Base-by-base conservation (phyloP, 2,888 invertebrate genomes). In the Cosmorhoe ocellata region DNA sequence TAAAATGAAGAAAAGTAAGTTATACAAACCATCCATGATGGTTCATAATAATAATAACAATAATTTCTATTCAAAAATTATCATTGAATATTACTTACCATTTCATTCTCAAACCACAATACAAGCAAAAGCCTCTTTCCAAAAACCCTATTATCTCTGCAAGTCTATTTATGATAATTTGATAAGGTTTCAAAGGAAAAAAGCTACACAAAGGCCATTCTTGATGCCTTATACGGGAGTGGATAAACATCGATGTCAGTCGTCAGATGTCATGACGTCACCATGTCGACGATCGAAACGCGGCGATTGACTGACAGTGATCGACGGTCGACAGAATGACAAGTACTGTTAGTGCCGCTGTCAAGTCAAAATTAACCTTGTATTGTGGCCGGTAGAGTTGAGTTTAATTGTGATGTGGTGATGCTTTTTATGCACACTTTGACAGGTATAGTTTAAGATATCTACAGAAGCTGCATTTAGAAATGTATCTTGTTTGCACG, bases 181-280 rank as follows among this genome's bases (percentile, higher is more conserved):
- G 59, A 59, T 58, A 62, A n/a, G n/a, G n/a, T n/a, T 58, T 54
- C 56, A 61, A 58, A 51, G 53, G 53, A 59, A 61, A 56, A 59
- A 62, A 58, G 42, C 52, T 51, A 47, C 46, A 62, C 62, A 62
- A 62, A 62, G 56, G 48, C 59, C 78, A 74, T 61, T 61, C 58
- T 56, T 44, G 73, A 67, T 72, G 75, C 89, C 85, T 76, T 82
- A 81, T 87, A 87, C 76, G 89, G 89, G 68, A 80, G 74, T 83
- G 84, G 83, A 86, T 84, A 81, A 82, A 76, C 82, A 81, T 81
- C 80, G 74, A 76, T 70, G 76, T 69, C 69, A 70, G 72, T 79
- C 83, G 81, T 82, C 80, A 81, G 75, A 77, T 73, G 79, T 81
- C 82, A 74, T 69, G 69, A 69, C 68, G 77, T 72, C 68, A 69